Conservation (phyloP, 2,797 vertebrate genomes). For the Cetoscarus ocellatus region DNA sequence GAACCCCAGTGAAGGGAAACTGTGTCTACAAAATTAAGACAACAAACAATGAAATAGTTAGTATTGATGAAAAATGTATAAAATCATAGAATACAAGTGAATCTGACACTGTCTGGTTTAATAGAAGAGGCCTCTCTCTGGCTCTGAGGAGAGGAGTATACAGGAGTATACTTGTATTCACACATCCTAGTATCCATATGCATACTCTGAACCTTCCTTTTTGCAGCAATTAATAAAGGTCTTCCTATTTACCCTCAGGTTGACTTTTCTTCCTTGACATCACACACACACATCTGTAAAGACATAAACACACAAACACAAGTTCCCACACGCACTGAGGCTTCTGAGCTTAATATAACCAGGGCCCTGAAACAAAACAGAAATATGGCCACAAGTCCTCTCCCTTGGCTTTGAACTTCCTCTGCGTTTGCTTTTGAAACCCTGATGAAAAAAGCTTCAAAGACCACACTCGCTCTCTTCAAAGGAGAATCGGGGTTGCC, state of each 20-base stretch:
- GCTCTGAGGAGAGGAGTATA: too few species aligned
- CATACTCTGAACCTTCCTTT: conserved; percentile 42
- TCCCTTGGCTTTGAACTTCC: conserved; percentile 82
- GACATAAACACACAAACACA: conserved; percentile 18
- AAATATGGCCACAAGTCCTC: conserved; percentile 76
- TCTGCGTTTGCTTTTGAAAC: conserved; percentile 80
- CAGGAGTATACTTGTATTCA: neutral
- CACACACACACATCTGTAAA: conserved; percentile 23
- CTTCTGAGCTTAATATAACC: conserved; percentile 64
- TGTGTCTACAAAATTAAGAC: too few species aligned
- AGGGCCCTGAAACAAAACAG: conserved; percentile 73
- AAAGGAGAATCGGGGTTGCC: conserved; percentile 79
- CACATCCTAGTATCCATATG: conserved; percentile 19
- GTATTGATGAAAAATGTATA: too few species aligned
- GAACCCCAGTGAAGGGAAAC: too few species aligned
- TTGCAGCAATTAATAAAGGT: conserved; percentile 70
- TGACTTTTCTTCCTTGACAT: conserved; percentile 56
- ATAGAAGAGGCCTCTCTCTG: too few species aligned
- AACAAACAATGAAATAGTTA: too few species aligned
- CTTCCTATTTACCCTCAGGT: conserved; percentile 58
- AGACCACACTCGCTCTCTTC: conserved; percentile 78
- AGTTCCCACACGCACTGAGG: conserved; percentile 1
- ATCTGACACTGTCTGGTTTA: too few species aligned
- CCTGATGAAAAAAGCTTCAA: conserved; percentile 83
- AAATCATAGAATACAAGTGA: too few species aligned